Base-by-base conservation (phyloP, 53 echinoderm and acorn worm genomes). In the Pentamera pediparva region DNA sequence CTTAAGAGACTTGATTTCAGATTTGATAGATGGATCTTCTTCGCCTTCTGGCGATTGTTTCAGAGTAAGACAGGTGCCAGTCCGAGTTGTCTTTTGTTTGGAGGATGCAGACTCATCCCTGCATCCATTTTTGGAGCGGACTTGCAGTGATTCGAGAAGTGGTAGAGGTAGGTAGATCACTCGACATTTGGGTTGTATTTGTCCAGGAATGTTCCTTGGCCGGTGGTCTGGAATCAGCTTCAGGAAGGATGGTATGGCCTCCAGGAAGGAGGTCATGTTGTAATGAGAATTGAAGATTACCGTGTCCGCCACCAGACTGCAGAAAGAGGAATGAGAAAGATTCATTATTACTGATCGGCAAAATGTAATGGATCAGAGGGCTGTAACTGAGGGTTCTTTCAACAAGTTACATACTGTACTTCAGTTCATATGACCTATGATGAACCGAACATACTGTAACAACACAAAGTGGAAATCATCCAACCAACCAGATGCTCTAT, bases 261-360 rank as follows among this genome's bases (percentile, higher is more conserved):
- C 52, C 10, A 95, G 69, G 83, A 90, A 95, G 50, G 87, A 87
- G 40, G 87, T 81, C 90, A 87, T 91, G 90, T 91, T 91, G 87
- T 95, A 95, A 15, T 5, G 10, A 13, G 96, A 95, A 63, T 91
- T 95, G 74, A 91, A 95, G 15, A 91, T 64, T 11, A 95, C 69
- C 15, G 50, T 40, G 64, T 95, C 96, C 33, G 96, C 96, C 62
- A 88, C 87, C 33, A 95, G 48, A 57, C 96, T 95, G 85, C 6
- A 56, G 70, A 35, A 17, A 24, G n/a, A 76, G 62, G 3, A 35
- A 43, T 41, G 37, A 35, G 38, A n/a, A 67, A 49, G 34, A 65
- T 41, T 12, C 47, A 45, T 15, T 12, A 45, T 45, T 12, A 15
- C 1, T 45, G 47, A 45, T n/a, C 47, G n/a, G 13, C 47, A 45